Evolutionary conservation across 2,797 vertebrate genomes (phyloP).

Genomic region (Alcedo quadribrachys): DNA sequence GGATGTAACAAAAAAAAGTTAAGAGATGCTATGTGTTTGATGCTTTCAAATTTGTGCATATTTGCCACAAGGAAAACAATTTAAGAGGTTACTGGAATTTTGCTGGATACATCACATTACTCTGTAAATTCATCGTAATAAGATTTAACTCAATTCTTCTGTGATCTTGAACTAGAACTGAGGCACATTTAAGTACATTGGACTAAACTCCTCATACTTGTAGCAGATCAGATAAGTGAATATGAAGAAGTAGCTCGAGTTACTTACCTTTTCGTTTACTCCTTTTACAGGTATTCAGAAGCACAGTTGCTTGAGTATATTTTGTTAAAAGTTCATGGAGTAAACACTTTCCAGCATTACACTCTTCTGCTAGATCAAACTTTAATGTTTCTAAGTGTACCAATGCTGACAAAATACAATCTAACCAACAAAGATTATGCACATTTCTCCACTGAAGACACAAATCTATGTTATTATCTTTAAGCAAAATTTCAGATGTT

Average conservation of each 20-base stretch:
- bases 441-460: constrained; percentile 88
- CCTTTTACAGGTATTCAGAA: constrained; percentile 58
- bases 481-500: constrained; percentile 6
- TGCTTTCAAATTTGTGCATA: not conserved
- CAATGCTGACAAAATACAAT: constrained; percentile 87
- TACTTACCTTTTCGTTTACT: constrained; percentile 74
- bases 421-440: constrained; percentile 89
- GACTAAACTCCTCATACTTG: not conserved
- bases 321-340: constrained; percentile 79
- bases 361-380: constrained; percentile 1
- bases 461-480: constrained; percentile 25
- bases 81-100: not conserved
- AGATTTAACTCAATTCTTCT: not conserved
- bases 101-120: not conserved
- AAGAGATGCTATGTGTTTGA: not conserved
- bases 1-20: not conserved
- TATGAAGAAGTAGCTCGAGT: not conserved
- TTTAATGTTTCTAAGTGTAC: constrained; percentile 83
- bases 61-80: not conserved
- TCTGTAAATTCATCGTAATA: not conserved
- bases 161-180: not conserved
- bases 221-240: not conserved
- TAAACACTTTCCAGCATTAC: constrained; percentile 61
- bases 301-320: constrained; percentile 76
- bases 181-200: not conserved